phyloP scores from a whole-genome alignment of 2,113 vertebrate species.

The Cephalophus harveyi region DNA sequence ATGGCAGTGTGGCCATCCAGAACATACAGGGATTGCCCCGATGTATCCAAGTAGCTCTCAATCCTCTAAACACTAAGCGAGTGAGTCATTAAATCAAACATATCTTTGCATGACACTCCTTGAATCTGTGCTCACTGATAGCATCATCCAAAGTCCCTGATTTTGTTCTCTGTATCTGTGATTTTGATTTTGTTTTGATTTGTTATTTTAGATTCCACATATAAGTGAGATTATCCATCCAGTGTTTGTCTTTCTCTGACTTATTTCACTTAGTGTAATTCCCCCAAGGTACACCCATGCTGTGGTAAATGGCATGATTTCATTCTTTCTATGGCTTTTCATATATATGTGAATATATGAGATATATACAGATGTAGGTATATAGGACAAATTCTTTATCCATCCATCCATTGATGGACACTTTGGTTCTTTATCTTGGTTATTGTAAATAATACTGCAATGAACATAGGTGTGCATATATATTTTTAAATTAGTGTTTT shows the following conservation, averaged over 20 bases:
- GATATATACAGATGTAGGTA: background rate
- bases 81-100: background rate
- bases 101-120: background rate
- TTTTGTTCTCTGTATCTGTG: background rate
- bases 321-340: background rate
- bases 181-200: background rate
- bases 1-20: background rate
- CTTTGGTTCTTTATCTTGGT: background rate
- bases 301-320: background rate
- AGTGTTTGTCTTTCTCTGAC: background rate
- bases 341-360: background rate
- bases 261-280: background rate
- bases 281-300: background rate
- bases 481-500: background rate
- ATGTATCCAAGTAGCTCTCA: background rate
- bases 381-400: background rate
- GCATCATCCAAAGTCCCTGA: background rate
- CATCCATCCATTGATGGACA: background rate
- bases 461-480: background rate
- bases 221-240: background rate
- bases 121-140: background rate
- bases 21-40: background rate
- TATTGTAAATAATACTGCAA: background rate
- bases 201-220: background rate
- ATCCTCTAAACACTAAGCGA: background rate